A percentile compares a stretch with the other conserved stretches of the same genome.
Conservation (phyloP, 23 tunicate genomes). For the Oikopleura vanhoeffeni region DNA sequence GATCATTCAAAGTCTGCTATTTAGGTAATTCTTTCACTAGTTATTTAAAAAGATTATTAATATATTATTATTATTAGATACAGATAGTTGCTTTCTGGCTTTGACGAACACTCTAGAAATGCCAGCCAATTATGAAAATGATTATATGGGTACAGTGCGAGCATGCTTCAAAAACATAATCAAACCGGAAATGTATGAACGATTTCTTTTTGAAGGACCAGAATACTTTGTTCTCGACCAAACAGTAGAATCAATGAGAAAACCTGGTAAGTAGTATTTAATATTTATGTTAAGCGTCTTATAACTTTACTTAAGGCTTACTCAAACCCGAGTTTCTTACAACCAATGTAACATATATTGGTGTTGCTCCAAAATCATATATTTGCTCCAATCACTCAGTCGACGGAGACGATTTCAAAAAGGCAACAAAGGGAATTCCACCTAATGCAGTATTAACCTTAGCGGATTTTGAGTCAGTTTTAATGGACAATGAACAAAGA, state of each 20-base stretch:
- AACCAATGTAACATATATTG: not conserved
- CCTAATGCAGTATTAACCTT: too few species aligned
- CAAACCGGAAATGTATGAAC: not conserved
- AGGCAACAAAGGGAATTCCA: too few species aligned
- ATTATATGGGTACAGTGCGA: not conserved
- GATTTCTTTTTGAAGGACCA: not conserved
- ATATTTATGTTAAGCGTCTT: not conserved
- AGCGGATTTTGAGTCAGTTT: too few species aligned
- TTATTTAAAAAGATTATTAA: too few species aligned
- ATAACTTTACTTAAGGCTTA: not conserved
- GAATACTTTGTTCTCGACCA: not conserved
- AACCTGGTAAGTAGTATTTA: not conserved
- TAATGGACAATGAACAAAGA: too few species aligned
- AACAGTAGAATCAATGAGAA: not conserved
- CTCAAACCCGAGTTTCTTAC: not conserved
- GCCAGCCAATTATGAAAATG: not conserved
- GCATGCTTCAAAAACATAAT: not conserved
- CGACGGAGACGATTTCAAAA: too few species aligned
- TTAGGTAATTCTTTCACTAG: not conserved
- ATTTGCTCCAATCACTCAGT: too few species aligned
- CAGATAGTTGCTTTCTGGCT: not conserved
- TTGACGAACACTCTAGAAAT: not conserved
- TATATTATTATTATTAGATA: not conserved
- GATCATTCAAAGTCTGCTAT: not conserved
- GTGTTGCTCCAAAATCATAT: not conserved